Percentiles rank a stretch among this genome's conserved stretches.
These are phyloP conservation scores for Lytechinus pictus DNA, from an alignment of 35 echinoderm and acorn worm genomes.

Conservation along the genomic window DNA sequence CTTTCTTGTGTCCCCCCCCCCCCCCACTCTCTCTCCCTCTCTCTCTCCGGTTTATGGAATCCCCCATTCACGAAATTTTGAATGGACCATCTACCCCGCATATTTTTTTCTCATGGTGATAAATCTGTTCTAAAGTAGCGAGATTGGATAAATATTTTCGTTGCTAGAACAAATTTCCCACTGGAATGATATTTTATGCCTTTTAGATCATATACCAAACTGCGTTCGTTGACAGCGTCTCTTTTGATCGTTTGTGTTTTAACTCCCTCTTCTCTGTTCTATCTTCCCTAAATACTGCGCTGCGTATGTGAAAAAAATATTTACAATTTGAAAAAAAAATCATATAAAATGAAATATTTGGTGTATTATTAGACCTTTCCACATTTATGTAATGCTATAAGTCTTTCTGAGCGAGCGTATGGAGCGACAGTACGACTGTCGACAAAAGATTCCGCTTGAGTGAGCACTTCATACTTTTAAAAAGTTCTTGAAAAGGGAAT, in stretches of 20 bases:
- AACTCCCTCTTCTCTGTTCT: too few species aligned
- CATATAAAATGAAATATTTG: too few species aligned
- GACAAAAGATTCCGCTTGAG: too few species aligned
- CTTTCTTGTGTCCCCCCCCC: background rate
- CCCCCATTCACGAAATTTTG: background rate
- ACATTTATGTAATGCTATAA: too few species aligned
- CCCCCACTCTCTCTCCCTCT: background rate
- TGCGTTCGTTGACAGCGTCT: background rate
- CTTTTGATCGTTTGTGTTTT: background rate
- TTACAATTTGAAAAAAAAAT: too few species aligned
- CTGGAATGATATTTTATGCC: background rate
- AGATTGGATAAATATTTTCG: background rate
- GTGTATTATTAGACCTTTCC: too few species aligned
- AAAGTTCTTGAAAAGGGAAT: too few species aligned
- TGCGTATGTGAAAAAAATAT: too few species aligned
- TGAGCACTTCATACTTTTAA: too few species aligned
- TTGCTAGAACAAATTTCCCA: background rate
- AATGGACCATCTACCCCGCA: background rate
- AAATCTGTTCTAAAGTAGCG: conserved; percentile 11
- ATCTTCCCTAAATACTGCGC: too few species aligned
- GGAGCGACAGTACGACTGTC: too few species aligned
- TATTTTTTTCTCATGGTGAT: background rate
- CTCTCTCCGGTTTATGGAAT: background rate
- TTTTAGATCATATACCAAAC: background rate
- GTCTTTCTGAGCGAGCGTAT: too few species aligned